Base-by-base conservation (phyloP, 2,888 invertebrate species). In the Gerris lacustris region DNA sequence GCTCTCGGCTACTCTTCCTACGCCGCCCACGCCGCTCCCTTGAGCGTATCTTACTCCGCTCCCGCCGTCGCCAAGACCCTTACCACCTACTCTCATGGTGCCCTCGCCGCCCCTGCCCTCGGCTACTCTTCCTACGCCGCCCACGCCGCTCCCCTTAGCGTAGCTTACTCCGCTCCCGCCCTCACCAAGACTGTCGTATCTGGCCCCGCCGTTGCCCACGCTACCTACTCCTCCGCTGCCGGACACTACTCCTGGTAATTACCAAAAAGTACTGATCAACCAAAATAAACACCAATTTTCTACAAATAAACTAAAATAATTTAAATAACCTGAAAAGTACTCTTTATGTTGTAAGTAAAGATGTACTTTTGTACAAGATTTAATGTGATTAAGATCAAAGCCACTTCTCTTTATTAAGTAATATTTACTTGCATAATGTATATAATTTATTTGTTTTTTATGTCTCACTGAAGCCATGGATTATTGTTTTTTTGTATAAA, bases 101-200 rank as follows among this genome's bases (percentile, higher is more conserved):
- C 67, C 44, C 68, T 64, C 71, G 71, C 64, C 71, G 17, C 72
- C 43, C 66, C 67, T 55, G 31, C 55, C 63, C 71, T 70, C 67
- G 69, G 71, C 45, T 64, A 68, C 73, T 55, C 70, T 64, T 18
- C 47, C 45, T 69, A 67, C 55, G 73, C 73, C 64, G 70, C 67
- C 45, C 67, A 69, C 67, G 67, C 55, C 63, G 66, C 67, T 18
- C 66, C 62, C 18, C 45, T 66, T n/a, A 17, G 15, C 18, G 9
- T n/a, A 11, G 11, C 63, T 45, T 67, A 67, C 69, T 55, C 68
- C 67, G 70, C 69, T 44, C 71, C 71, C 70, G 69, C 69, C 63
- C 66, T 74, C 63, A 69, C 70, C 55, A 67, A 72, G 70, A 70
- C 73, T 44, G 63, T 72, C 63, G 55, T 55, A 55, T 47, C 73